phyloP scores from a whole-genome alignment of 1,140 invertebrate genomes.

The Latrodectus geometricus region DNA sequence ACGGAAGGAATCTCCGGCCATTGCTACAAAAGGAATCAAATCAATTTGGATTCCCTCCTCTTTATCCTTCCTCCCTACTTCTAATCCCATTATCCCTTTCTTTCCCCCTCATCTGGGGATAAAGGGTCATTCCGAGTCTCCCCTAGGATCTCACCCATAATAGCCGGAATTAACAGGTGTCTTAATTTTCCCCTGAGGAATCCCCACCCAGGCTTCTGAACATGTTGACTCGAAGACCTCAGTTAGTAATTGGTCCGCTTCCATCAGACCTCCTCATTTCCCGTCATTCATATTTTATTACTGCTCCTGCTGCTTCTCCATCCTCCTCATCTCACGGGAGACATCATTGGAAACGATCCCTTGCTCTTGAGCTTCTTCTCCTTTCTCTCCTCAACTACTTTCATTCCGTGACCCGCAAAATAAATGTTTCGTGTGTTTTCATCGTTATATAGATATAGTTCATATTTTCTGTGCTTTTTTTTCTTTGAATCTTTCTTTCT shows the following conservation, averaged over 20 bases:
- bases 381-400: neutral
- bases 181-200: conserved; percentile 57
- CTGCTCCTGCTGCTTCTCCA: conserved; percentile 7
- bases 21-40: conserved; percentile 40
- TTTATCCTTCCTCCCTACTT: conserved; percentile 18
- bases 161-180: conserved; percentile 62
- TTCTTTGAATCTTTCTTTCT: neutral
- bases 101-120: neutral
- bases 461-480: neutral
- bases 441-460: neutral
- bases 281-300: conserved; percentile 62
- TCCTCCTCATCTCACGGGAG: conserved; percentile 44
- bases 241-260: conserved; percentile 52
- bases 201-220: conserved; percentile 28
- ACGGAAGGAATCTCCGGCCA: neutral
- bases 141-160: conserved; percentile 42
- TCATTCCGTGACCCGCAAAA: conserved; percentile 27
- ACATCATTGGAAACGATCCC: conserved; percentile 58
- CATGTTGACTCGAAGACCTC: conserved; percentile 56
- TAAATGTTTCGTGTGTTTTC: conserved; percentile 44
- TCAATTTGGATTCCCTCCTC: conserved; percentile 40
- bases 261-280: conserved; percentile 59
- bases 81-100: conserved; percentile 54
- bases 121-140: conserved; percentile 42
- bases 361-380: neutral